Evolutionary conservation across 2,797 vertebrate genomes (phyloP).

Genomic region (Neosilurus mollespiculum): DNA sequence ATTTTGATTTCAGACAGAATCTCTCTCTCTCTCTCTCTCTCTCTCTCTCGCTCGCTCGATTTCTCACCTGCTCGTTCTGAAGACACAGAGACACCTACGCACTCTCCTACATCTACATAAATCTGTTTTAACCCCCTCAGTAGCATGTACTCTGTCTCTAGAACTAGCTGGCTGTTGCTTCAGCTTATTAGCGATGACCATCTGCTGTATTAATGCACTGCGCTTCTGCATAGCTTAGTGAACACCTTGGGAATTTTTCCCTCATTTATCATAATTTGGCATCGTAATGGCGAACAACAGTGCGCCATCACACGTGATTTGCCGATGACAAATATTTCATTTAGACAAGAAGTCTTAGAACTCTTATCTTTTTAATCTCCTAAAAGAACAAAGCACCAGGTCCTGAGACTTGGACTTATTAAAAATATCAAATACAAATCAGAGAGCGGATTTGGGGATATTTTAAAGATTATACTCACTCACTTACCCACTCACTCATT

Average conservation of each 20-base stretch:
- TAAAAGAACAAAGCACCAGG: background rate
- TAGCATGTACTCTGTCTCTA: constrained; percentile 45
- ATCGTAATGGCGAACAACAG: constrained; percentile 45
- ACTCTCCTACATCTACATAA: constrained; percentile 60
- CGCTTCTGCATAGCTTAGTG: constrained; percentile 60
- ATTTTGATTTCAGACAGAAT: constrained; percentile 50
- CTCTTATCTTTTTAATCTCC: background rate
- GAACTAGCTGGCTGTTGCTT: constrained; percentile 43
- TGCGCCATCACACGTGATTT: constrained; percentile 34
- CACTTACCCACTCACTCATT: too few species aligned
- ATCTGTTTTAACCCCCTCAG: constrained; percentile 47
- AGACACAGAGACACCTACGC: constrained; percentile 65
- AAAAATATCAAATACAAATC: too few species aligned
- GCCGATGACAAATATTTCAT: constrained; percentile 23
- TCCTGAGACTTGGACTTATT: too few species aligned
- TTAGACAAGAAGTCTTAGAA: background rate
- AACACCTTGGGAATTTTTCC: constrained; percentile 59
- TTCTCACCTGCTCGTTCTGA: constrained; percentile 54
- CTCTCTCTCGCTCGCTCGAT: constrained; percentile 48
- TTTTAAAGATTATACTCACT: too few species aligned
- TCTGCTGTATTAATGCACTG: constrained; percentile 65
- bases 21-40: constrained; percentile 36
- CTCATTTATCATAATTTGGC: constrained; percentile 56
- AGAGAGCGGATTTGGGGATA: too few species aligned
- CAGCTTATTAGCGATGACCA: constrained; percentile 65